Evolutionary conservation across 2,113 vertebrate genomes (phyloP).

Genomic region (Puffinus mauretanicus): DNA sequence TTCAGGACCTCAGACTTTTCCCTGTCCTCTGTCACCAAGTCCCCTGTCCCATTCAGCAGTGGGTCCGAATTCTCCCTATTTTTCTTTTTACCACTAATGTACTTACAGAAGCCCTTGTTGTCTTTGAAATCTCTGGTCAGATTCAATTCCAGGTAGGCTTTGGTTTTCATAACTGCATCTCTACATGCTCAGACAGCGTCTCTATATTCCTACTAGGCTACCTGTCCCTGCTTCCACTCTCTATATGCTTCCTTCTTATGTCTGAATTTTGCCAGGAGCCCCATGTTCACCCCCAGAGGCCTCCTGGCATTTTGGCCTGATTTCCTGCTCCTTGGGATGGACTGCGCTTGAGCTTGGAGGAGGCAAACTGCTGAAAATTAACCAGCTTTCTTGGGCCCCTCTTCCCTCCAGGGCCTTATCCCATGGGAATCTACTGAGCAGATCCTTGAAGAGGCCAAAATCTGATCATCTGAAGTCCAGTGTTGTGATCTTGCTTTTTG

Average conservation of each 20-base stretch:
- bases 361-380: not conserved
- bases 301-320: not conserved
- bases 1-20: not conserved
- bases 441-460: not conserved
- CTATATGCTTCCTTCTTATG: not conserved
- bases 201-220: not conserved
- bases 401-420: not conserved
- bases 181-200: not conserved
- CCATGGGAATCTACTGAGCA: not conserved
- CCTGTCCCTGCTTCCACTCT: not conserved
- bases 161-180: not conserved
- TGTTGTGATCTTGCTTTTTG: not conserved
- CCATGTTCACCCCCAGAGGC: not conserved
- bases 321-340: not conserved
- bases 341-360: not conserved
- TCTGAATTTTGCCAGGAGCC: not conserved
- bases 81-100: not conserved
- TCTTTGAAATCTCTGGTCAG: not conserved
- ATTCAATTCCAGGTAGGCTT: not conserved
- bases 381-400: not conserved
- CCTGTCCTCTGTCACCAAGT: not conserved
- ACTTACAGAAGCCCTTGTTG: not conserved
- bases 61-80: not conserved
- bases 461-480: not conserved
- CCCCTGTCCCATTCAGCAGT: not conserved